A percentile compares a stretch with the other conserved stretches of the same genome.
phyloP scores from a whole-genome alignment of 2,797 vertebrate species.

The Lophius americanus region DNA sequence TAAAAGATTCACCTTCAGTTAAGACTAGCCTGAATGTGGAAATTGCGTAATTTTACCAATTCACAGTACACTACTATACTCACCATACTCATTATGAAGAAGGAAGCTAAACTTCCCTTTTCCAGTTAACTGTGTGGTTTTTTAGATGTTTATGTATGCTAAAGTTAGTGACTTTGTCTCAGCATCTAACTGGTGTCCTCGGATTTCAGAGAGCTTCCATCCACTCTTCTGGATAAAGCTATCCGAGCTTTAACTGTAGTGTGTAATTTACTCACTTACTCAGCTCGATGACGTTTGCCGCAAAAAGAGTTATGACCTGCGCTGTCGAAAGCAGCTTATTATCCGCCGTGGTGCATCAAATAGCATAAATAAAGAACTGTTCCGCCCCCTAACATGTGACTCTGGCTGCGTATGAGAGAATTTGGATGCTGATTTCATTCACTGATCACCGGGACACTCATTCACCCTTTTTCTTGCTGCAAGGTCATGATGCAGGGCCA shows the following conservation, averaged over 20 bases:
- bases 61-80: background rate
- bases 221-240: conserved; percentile 51
- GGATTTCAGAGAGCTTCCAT: conserved; percentile 37
- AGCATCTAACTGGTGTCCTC: conserved; percentile 15
- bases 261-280: conserved; percentile 55
- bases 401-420: conserved; percentile 37
- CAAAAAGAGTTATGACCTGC: conserved; percentile 53
- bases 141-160: background rate
- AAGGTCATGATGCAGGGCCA: conserved; percentile 66
- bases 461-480: conserved; percentile 66
- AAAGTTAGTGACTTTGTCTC: background rate
- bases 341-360: conserved; percentile 28
- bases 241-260: conserved; percentile 41
- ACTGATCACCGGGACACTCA: conserved; percentile 51
- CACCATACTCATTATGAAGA: background rate
- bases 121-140: conserved; percentile 6
- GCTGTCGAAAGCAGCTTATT: conserved; percentile 34
- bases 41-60: conserved; percentile 8
- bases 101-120: background rate
- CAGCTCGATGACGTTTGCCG: conserved; percentile 27
- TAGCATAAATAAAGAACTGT: conserved; percentile 32
- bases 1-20: conserved; percentile 7
- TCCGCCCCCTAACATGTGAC: conserved; percentile 32
- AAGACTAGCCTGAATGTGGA: background rate
- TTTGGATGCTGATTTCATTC: conserved; percentile 62